These are phyloP conservation scores for Taxidea taxus DNA, from an alignment of 2,113 vertebrate species.

Conservation along the genomic window DNA sequence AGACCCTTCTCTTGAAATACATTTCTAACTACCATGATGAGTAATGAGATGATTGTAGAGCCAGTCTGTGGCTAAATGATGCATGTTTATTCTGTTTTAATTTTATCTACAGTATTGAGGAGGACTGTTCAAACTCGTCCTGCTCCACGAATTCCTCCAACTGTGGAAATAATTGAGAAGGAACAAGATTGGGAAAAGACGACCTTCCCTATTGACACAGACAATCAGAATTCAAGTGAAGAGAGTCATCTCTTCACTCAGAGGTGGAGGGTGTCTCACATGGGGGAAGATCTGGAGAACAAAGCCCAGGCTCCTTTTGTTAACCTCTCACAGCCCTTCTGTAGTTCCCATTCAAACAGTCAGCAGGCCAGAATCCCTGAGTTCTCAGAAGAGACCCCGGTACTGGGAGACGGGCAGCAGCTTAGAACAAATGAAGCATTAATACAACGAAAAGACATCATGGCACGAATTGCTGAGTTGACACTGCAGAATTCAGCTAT, in stretches of 20 bases:
- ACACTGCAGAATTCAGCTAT: slow-evolving; percentile 88
- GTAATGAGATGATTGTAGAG: neutral
- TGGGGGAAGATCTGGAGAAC: slow-evolving; percentile 65
- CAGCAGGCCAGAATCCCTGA: neutral
- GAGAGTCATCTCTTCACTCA: slow-evolving; percentile 61
- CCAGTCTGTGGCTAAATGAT: neutral
- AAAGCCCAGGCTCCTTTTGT: slow-evolving; percentile 68
- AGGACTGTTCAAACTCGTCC: slow-evolving; percentile 65
- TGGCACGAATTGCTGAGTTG: slow-evolving; percentile 86
- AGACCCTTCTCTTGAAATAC: neutral
- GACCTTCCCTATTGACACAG: slow-evolving; percentile 41
- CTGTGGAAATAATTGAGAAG: slow-evolving; percentile 63
- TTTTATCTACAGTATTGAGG: slow-evolving; percentile 58
- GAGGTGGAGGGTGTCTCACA: slow-evolving; percentile 63
- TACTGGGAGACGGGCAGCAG: slow-evolving; percentile 32
- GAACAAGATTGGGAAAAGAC: slow-evolving; percentile 73
- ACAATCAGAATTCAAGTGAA: slow-evolving; percentile 64
- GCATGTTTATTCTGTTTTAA: neutral
- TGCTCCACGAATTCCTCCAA: slow-evolving; percentile 67
- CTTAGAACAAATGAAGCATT: slow-evolving; percentile 29
- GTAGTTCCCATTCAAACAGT: neutral
- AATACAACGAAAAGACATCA: slow-evolving; percentile 77
- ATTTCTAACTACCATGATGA: neutral
- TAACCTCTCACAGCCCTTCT: slow-evolving; percentile 63
- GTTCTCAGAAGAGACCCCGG: slow-evolving; percentile 9